These are phyloP conservation scores for Agrypnus murinus DNA, from an alignment of 2,888 invertebrate genomes.

Conservation along the genomic window DNA sequence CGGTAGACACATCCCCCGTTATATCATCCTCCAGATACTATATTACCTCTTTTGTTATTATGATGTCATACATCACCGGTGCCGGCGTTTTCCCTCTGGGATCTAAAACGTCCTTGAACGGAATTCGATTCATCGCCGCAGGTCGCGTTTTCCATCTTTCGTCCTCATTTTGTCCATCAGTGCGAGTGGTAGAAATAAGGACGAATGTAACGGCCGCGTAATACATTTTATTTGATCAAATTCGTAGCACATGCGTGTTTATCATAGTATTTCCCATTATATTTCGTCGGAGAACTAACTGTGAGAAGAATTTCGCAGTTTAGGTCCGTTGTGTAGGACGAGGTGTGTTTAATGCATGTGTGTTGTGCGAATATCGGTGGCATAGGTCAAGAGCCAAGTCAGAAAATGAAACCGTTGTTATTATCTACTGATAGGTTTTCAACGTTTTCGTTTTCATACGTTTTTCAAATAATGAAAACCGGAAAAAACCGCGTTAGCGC, in stretches of 20 bases:
- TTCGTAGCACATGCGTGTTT: constrained; percentile 38
- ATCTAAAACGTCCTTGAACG: constrained; percentile 1
- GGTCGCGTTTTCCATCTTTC: not conserved
- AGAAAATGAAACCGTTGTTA: too few relatives aligned
- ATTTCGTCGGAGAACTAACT: constrained; percentile 31
- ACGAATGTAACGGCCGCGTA: constrained; percentile 1
- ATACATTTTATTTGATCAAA: constrained; percentile 14
- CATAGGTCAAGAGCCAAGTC: constrained; percentile 25
- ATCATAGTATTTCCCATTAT: constrained; percentile 20
- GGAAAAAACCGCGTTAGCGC: too few relatives aligned
- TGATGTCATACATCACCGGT: not conserved
- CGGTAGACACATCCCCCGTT: too few relatives aligned
- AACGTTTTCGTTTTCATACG: too few relatives aligned
- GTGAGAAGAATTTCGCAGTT: too few relatives aligned
- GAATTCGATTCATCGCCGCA: not conserved
- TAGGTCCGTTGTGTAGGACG: not conserved
- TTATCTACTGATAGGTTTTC: too few relatives aligned
- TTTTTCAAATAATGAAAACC: too few relatives aligned
- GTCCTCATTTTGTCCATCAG: not conserved
- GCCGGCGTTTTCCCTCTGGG: constrained; percentile 13
- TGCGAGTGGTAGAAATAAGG: constrained; percentile 8
- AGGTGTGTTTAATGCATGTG: not conserved
- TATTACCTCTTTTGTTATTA: too few relatives aligned
- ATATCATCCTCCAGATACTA: too few relatives aligned
- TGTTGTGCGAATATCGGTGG: too few relatives aligned